These are phyloP conservation scores for Linnaemya vulpina DNA, from an alignment of 2,888 invertebrate species.

Conservation along the genomic window DNA sequence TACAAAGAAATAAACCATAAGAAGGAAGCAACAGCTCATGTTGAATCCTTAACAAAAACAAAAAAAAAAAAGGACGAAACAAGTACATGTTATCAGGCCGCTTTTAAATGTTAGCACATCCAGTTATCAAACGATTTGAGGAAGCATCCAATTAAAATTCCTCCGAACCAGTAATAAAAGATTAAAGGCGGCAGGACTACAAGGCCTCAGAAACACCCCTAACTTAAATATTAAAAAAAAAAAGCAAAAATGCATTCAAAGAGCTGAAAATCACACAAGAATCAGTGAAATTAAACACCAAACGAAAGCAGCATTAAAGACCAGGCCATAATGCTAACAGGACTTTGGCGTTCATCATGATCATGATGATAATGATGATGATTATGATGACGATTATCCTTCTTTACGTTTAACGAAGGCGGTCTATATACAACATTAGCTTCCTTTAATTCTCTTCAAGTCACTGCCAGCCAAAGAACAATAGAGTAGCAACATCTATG, in stretches of 20 bases:
- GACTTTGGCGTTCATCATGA: conserved; percentile 62
- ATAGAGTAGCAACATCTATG: conserved; percentile 63
- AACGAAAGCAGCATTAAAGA: neutral
- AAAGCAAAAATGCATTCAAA: conserved; percentile 30
- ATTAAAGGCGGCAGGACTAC: conserved; percentile 54
- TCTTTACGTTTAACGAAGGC: conserved; percentile 53
- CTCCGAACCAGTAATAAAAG: conserved; percentile 19
- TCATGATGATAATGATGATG: conserved; percentile 30
- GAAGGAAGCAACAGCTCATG: neutral
- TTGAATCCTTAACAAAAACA: neutral
- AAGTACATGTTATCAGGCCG: conserved; percentile 16
- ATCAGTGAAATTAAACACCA: conserved; percentile 75
- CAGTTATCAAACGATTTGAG: conserved; percentile 46
- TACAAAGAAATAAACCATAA: conserved; percentile 19
- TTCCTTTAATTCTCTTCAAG: neutral
- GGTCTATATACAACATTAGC: conserved; percentile 34
- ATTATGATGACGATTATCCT: conserved; percentile 61
- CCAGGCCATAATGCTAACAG: conserved; percentile 68
- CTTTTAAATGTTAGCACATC: conserved; percentile 42
- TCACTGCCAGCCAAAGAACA: neutral
- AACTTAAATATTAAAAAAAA: neutral
- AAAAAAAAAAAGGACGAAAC: conserved; percentile 4
- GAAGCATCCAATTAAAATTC: neutral
- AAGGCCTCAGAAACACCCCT: conserved; percentile 55
- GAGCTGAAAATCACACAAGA: conserved; percentile 71